Conservation (phyloP, 2,888 invertebrate genomes). For the Ceramica pisi region DNA sequence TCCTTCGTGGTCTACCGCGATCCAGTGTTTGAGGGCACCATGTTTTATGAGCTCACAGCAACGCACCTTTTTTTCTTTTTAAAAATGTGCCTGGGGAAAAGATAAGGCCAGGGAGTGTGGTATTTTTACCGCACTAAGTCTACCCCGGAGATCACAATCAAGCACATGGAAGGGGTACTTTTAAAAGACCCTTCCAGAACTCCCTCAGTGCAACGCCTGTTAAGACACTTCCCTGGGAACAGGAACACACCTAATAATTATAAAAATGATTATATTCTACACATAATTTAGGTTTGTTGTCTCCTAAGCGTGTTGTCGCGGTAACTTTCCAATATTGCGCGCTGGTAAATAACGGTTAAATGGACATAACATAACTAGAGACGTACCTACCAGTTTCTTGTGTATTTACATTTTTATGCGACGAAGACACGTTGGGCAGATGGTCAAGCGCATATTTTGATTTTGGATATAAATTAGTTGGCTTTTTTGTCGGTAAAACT, state of each 20-base stretch:
- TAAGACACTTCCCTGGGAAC: too few species aligned
- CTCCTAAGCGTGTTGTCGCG: conserved; percentile 45
- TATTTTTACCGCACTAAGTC: too few species aligned
- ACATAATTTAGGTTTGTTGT: conserved; percentile 24
- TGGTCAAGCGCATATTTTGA: conserved; percentile 16
- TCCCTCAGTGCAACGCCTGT: too few species aligned
- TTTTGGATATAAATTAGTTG: conserved; percentile 20
- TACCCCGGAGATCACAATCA: too few species aligned
- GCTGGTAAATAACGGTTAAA: conserved; percentile 71
- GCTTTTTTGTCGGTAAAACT: not conserved
- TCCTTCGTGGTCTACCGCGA: too few species aligned
- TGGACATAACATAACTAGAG: conserved; percentile 76
- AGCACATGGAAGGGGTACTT: too few species aligned
- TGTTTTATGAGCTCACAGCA: too few species aligned
- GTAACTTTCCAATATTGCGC: conserved; percentile 64
- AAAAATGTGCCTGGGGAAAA: too few species aligned
- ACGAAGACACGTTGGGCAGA: conserved; percentile 26
- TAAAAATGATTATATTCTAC: conserved; percentile 34
- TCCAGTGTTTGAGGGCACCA: too few species aligned
- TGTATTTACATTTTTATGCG: conserved; percentile 63
- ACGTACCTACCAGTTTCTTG: conserved; percentile 74
- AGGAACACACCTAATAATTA: conserved; percentile 1
- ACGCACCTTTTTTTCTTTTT: too few species aligned
- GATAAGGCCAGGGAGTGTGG: too few species aligned
- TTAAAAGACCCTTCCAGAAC: too few species aligned